Evolutionary conservation across 2,888 invertebrate species (phyloP), one percentile per base, ranked within the genome.

Genomic region (Brachypterus glaber): DNA sequence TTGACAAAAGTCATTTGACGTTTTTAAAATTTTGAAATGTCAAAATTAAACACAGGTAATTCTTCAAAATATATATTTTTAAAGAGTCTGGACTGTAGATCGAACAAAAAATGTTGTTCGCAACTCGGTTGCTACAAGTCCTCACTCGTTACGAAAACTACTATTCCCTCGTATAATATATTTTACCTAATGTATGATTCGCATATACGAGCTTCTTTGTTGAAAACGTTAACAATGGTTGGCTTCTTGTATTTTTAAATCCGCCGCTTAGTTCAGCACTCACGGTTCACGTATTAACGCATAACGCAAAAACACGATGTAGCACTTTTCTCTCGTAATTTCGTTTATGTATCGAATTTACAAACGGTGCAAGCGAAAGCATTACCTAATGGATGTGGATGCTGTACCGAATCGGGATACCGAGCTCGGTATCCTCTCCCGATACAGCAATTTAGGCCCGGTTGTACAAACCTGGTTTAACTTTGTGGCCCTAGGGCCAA

Each of bases 321-420:
- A 48, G 51, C 51, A 52, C 51, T 52, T 49, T 48, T 50, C 46
- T 25, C 18, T 18, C 46, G 45, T 49, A 50, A 47, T 50, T 48
- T 50, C 41, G 37, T 48, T 48, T 48, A 47, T 50, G 17, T 39
- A 34, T 33, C 33, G 29, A 27, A 13, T 30, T 29, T 16, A 32
- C 34, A 35, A 39, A 29, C 34, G 39, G 30, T 39, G 24, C 8
- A 27, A 14, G 21, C 15, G 17, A n/a, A 35, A 21, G 34, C 30
- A 27, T 30, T 25, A 2, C 27, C 17, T 39, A 35, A 35, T 31
- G n/a, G n/a, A n/a, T n/a, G n/a, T n/a, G n/a, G n/a, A n/a, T n/a
- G n/a, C n/a, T n/a, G n/a, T n/a, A n/a, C n/a, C n/a, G n/a, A n/a
- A n/a, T n/a, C n/a, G n/a, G n/a, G n/a, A n/a, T n/a, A n/a, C n/a